These are phyloP conservation scores for Sardinella longiceps DNA, from an alignment of 2,797 vertebrate genomes.

Conservation along the genomic window DNA sequence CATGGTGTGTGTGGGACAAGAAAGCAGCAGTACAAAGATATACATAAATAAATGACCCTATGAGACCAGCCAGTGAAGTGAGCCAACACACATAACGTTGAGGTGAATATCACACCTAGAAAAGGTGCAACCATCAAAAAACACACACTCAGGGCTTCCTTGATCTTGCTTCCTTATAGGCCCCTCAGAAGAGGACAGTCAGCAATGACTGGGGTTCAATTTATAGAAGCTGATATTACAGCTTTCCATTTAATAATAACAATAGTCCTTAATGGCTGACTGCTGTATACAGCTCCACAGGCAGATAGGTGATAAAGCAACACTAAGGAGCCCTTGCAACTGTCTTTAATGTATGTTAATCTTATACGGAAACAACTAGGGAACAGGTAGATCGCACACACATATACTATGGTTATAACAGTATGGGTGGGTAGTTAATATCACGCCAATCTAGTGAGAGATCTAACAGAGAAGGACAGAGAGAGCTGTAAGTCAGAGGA, in stretches of 20 bases:
- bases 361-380: not conserved
- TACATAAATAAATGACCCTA: not conserved
- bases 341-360: not conserved
- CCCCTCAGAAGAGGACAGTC: not conserved
- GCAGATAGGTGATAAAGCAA: constrained; percentile 12
- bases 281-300: not conserved
- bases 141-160: not conserved
- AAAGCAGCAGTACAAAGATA: constrained; percentile 38
- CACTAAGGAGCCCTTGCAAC: not conserved
- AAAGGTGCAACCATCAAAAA: not conserved
- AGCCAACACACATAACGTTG: not conserved
- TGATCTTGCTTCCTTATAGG: not conserved
- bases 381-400: not conserved
- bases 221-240: not conserved
- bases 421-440: not conserved
- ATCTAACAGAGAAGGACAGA: constrained; percentile 3
- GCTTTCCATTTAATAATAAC: not conserved
- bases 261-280: not conserved
- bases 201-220: not conserved
- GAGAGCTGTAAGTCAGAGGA: not conserved
- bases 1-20: constrained; percentile 46
- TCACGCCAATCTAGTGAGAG: not conserved
- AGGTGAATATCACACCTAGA: not conserved
- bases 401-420: not conserved
- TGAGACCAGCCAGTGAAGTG: not conserved